phyloP scores from a whole-genome alignment of 92 coral and sea anemone genomes.

The Paramuricea clavata region DNA sequence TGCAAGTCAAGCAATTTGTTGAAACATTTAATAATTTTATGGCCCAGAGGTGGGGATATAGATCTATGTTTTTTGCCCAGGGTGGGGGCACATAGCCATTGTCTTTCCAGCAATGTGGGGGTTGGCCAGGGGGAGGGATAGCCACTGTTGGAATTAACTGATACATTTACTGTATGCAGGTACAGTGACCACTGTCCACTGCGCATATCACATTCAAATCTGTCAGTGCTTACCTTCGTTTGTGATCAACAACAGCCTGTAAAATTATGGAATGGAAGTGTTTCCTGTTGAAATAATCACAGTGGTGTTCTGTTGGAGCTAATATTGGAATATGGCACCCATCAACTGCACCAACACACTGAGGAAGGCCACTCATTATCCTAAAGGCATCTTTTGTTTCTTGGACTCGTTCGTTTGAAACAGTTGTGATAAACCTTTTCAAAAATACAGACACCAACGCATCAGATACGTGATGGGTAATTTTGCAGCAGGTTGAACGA shows the following conservation, averaged over 20 bases:
- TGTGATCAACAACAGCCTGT: slow-evolving; percentile 7
- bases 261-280: slow-evolving; percentile 12
- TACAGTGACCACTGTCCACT: neutral
- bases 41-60: too few relatives aligned
- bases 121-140: too few relatives aligned
- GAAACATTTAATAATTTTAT: too few relatives aligned
- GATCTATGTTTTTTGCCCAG: too few relatives aligned
- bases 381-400: slow-evolving; percentile 20
- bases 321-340: slow-evolving; percentile 41
- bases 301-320: slow-evolving; percentile 28
- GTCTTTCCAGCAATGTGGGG: too few relatives aligned
- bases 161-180: neutral
- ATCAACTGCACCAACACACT: slow-evolving; percentile 41
- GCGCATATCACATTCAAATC: neutral
- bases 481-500: slow-evolving; percentile 21
- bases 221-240: slow-evolving; percentile 14
- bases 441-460: slow-evolving; percentile 9
- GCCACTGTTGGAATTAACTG: too few relatives aligned
- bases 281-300: slow-evolving; percentile 24
- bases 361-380: slow-evolving; percentile 36
- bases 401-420: slow-evolving; percentile 11
- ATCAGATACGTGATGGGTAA: slow-evolving; percentile 22
- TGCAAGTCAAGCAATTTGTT: too few relatives aligned
- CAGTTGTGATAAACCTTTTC: slow-evolving; percentile 4
- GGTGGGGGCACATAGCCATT: too few relatives aligned